These are phyloP conservation scores for Bombus ignitus DNA, from an alignment of 1,140 invertebrate genomes.

Conservation along the genomic window DNA sequence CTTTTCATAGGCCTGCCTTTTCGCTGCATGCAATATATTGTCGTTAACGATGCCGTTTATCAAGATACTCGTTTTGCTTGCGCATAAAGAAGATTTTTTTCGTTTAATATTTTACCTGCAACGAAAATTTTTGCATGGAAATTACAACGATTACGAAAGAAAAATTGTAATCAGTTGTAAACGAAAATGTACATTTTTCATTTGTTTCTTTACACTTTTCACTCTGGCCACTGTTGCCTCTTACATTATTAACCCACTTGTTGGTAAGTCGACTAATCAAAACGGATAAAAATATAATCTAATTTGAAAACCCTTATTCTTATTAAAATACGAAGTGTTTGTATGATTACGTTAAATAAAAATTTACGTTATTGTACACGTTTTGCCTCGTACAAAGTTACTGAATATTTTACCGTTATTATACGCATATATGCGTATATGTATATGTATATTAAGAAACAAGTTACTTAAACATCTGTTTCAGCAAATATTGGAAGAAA, in stretches of 20 bases:
- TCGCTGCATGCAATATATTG: not conserved
- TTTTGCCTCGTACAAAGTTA: not conserved
- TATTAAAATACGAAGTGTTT: too few species aligned
- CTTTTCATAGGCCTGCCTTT: not conserved
- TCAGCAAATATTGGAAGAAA: constrained; percentile 60
- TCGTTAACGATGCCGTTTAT: not conserved
- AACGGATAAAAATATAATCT: not conserved
- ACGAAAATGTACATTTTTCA: constrained; percentile 4
- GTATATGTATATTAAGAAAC: not conserved
- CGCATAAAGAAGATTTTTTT: constrained; percentile 18
- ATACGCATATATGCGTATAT: too few species aligned
- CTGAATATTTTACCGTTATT: too few species aligned
- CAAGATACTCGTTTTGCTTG: not conserved
- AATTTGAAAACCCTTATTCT: not conserved
- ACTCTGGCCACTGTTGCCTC: constrained; percentile 21
- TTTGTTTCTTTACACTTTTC: constrained; percentile 45
- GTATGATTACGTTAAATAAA: too few species aligned
- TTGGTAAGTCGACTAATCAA: constrained; percentile 46
- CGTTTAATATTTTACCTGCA: not conserved
- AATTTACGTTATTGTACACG: too few species aligned
- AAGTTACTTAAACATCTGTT: not conserved
- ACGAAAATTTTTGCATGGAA: not conserved
- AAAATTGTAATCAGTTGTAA: not conserved
- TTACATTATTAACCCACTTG: constrained; percentile 52
- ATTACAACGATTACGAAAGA: constrained; percentile 23